phyloP scores from a whole-genome alignment of 2,888 invertebrate species.

The Eutolmus rufibarbis region DNA sequence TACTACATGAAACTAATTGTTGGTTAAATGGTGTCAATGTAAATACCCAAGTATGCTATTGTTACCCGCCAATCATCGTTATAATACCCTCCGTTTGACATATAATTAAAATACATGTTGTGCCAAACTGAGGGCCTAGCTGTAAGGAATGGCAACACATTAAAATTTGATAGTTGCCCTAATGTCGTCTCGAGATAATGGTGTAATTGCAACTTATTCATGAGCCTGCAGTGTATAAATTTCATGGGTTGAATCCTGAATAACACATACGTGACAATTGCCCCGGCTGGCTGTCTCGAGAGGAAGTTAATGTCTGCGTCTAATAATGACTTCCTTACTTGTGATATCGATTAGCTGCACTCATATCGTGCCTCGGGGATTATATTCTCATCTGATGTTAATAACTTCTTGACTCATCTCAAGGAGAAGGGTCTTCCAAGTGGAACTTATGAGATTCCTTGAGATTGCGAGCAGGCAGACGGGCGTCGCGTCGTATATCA shows the following conservation, averaged over 20 bases:
- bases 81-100: not conserved
- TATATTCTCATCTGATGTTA: not conserved
- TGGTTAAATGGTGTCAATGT: not conserved
- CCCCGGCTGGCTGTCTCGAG: not conserved
- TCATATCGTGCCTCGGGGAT: not conserved
- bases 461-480: not conserved
- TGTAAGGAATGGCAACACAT: not conserved
- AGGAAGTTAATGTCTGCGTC: not conserved
- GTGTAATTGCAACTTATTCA: not conserved
- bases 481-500: not conserved
- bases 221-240: not conserved
- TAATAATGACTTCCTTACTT: not conserved
- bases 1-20: not conserved
- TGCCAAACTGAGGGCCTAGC: not conserved
- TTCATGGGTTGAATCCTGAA: not conserved
- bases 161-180: not conserved
- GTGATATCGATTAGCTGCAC: slow-evolving; percentile 6
- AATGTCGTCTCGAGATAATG: not conserved
- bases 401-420: not conserved
- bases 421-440: not conserved
- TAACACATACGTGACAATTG: not conserved
- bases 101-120: not conserved
- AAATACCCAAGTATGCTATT: not conserved
- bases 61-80: not conserved
- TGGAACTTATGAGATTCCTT: not conserved